Evolutionary conservation across 2,888 invertebrate species (phyloP), one percentile per base, ranked within the genome.

Genomic region (Stomorhina lunata): DNA sequence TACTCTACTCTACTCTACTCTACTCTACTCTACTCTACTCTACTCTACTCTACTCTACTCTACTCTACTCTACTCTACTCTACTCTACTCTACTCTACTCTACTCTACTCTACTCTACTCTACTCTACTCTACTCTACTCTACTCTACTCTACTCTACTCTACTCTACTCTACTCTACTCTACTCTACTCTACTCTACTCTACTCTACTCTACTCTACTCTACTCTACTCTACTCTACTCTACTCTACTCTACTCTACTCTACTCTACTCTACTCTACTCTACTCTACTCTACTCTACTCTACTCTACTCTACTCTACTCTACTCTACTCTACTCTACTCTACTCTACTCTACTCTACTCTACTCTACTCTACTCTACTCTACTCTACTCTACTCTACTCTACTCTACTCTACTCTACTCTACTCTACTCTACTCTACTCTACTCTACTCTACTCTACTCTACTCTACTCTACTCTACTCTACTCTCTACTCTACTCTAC

Each of bases 401-500:
- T 59, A 72, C 48, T 59, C 37, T 59, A 4, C 37, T 25, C 7
- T 25, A 59, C 37, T 61, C 32, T 63, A 71, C 27, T 71, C 45
- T 71, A 45, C 34, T 68, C 37, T 77, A 65, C 50, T 77, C 37
- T 68, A 68, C 50, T 77, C 32, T 68, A 59, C 17, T 48, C 45
- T 77, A 25, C 50, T 69, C 40, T 77, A 69, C 43, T 53, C 32
- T 61, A 61, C 32, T 77, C 59, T 59, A 77, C 45, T 66, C 45
- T 68, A 57, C 66, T 68, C 68, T 37, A 76, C 66, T 75, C 25
- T 75, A 50, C 65, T 65, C 27, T 66, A 66, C 37, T 76, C 43
- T 63, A 63, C 29, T 73, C 29, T 69, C 0, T 43, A 61, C 5
- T 50, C 34, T 78, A 69, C 63, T 71, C 43, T 69, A 63, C 34